Evolutionary conservation across 2,888 invertebrate species (phyloP), one percentile per base, ranked within the genome.

Genomic region (Eristalinus aeneus): DNA sequence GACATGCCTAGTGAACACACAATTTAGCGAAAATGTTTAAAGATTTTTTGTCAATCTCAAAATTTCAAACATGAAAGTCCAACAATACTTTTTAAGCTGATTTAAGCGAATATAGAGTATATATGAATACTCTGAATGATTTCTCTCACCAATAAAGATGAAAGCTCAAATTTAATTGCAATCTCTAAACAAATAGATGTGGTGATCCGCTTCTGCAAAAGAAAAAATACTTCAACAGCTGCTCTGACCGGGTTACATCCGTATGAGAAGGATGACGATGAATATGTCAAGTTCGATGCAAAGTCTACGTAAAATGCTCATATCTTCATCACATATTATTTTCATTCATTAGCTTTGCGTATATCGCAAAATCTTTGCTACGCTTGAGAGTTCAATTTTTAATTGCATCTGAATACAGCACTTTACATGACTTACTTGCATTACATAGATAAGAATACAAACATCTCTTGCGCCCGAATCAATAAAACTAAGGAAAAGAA

Each of bases 361-460:
- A 63, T 63, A 73, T 71, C 64, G 64, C 16, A 27, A 79, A 75
- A 69, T 12, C 27, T 56, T 23, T 23, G 67, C 32, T 76, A 56
- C 58, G 76, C 80, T 76, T 68, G 64, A 80, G 63, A 71, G 76
- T 73, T 80, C 22, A 60, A 61, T 74, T 79, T n/a, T 80, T 73
- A 80, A 79, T 80, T 85, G 56, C 54, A 76, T 73, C 27, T 69
- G 27, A 54, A 46, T 65, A 27, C n/a, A 46, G n/a, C 68, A 77
- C 61, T 63, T n/a, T 68, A 23, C 60, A 46, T 20, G 46, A 58
- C 56, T 76, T 64, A 64, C 73, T 73, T 76, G 68, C 72, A 61
- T 65, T 73, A 77, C 69, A 81, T 81, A 86, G 85, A 86, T 86
- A 81, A 81, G 73, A 77, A 67, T 58, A 32, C 34, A 71, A 46